Conservation (phyloP, 2,113 vertebrate species). For the Thamnophis sirtalis region DNA sequence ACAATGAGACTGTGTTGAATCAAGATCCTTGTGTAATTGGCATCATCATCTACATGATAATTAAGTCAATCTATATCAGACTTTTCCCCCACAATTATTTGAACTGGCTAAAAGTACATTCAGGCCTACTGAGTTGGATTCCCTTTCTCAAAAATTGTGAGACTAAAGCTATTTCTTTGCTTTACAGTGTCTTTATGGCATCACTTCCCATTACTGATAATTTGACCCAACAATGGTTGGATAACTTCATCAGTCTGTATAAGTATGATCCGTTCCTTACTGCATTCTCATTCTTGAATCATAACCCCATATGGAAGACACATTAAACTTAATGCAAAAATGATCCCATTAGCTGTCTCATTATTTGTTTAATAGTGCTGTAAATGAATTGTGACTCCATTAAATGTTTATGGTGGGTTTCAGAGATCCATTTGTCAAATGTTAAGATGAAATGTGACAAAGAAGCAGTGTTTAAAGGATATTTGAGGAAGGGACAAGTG, state of each 20-base stretch:
- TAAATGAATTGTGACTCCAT: background rate
- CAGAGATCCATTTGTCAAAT: background rate
- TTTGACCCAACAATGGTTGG: background rate
- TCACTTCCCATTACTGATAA: background rate
- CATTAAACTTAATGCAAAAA: background rate
- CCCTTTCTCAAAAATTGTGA: background rate
- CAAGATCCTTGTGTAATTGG: conserved; percentile 24
- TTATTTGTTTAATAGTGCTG: background rate
- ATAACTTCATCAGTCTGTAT: background rate
- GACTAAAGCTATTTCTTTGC: background rate
- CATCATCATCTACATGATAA: conserved; percentile 11
- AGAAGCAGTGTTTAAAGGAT: no score
- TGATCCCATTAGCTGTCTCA: background rate
- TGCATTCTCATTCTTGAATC: background rate
- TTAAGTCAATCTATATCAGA: conserved; percentile 19
- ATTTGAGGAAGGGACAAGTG: background rate
- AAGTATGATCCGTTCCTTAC: background rate
- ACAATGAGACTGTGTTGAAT: conserved; percentile 18
- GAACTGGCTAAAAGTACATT: background rate
- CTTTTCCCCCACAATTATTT: conserved; percentile 28
- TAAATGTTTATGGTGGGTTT: background rate
- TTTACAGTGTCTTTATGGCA: background rate
- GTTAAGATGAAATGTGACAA: background rate
- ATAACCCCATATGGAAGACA: background rate
- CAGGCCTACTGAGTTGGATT: background rate